Evolutionary conservation across 2,888 invertebrate genomes (phyloP), one percentile per base, ranked within the genome.

Genomic region (Cephus nigrinus): DNA sequence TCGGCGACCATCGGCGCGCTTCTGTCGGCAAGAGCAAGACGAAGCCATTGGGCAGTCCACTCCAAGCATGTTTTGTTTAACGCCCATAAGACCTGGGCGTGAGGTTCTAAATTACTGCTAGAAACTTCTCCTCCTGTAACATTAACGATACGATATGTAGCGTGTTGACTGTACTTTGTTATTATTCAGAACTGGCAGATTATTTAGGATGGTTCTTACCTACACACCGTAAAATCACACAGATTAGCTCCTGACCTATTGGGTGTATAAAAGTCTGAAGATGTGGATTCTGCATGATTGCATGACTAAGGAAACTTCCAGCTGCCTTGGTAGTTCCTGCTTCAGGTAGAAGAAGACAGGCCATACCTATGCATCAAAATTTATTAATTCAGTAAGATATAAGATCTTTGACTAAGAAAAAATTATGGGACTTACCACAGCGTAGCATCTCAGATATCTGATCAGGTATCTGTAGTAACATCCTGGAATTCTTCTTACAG

Each of bases 21-120:
- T n/a, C 83, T 76, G 72, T 86, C 93, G 12, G 92, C 90, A 23
- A 95, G 88, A 35, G 94, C 92, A 0, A 92, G 88, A 73, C 92
- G 92, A 83, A 95, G 88, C 94, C 95, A 95, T 75, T 93, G 92
- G 73, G 92, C 91, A 69, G 94, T 90, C 90, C 93, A 93, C 86
- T 94, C 93, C 85, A 93, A 92, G 92, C 95, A 95, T 86, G 95
- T 94, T 90, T 95, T 96, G 89, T 95, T 96, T 86, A 96, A 91
- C 33, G 93, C 93, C 81, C 94, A 88, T 73, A 96, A 86, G 73
- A 96, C 93, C 86, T 95, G 95, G 32, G 94, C 93, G 83, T 95
- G 92, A 35, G 93, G 92, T 76, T 95, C 95, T 68, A 95, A 92
- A 75, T 93, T 93, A 76, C 92, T 91, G 77, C 95, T 90, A 1